Percentiles rank a stretch among this genome's conserved stretches.
These are phyloP conservation scores for Spea hammondii DNA, from an alignment of 2,797 vertebrate species.

Conservation along the genomic window DNA sequence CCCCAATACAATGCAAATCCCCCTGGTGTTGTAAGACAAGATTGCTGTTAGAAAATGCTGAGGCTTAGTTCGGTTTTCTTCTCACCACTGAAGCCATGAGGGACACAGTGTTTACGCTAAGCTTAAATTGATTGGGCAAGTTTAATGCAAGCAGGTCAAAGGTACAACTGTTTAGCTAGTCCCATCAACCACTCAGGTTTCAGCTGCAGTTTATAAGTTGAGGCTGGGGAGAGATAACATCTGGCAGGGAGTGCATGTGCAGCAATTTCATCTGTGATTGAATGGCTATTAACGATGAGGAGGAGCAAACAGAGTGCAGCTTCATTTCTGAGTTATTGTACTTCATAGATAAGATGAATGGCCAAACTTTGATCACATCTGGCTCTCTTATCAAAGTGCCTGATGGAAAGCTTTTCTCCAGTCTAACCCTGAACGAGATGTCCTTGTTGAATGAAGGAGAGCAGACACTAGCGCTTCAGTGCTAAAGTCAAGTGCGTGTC, in stretches of 20 bases:
- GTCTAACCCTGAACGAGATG: constrained; percentile 28
- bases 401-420: constrained; percentile 58
- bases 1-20: constrained; percentile 76
- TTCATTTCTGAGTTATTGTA: constrained; percentile 68
- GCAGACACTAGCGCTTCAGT: neutral
- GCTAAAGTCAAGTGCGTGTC: constrained; percentile 21
- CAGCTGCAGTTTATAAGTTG: constrained; percentile 76
- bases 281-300: constrained; percentile 72
- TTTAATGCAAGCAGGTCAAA: constrained; percentile 81
- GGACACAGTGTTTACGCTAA: constrained; percentile 81
- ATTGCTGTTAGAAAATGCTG: constrained; percentile 82
- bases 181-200: constrained; percentile 82
- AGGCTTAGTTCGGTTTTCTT: constrained; percentile 77
- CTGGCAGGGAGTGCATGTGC: constrained; percentile 70
- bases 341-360: constrained; percentile 66
- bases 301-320: constrained; percentile 66
- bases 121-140: constrained; percentile 83
- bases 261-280: constrained; percentile 69
- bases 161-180: constrained; percentile 83
- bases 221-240: constrained; percentile 76
- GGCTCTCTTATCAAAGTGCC: constrained; percentile 50
- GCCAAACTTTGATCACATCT: constrained; percentile 65
- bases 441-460: constrained; percentile 51
- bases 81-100: constrained; percentile 74
- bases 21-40: constrained; percentile 83